These are phyloP conservation scores for Cryptotis parvus DNA, from an alignment of 2,113 vertebrate species.

Conservation along the genomic window DNA sequence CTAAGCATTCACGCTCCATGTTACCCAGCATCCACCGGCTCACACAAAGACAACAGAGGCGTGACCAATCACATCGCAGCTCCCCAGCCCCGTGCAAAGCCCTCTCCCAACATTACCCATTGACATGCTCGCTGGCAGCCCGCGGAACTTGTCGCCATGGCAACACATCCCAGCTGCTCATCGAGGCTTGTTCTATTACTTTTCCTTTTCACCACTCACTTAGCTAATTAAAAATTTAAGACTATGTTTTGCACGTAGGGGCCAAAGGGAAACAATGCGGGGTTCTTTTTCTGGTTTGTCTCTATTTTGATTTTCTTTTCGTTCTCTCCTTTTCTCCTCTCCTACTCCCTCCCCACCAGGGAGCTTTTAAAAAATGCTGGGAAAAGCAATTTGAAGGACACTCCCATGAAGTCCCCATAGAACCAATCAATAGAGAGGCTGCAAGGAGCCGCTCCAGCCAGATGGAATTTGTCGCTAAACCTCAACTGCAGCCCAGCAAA, in stretches of 20 bases:
- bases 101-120: conserved; percentile 90
- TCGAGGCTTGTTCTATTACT: conserved; percentile 84
- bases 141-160: conserved; percentile 91
- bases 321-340: not conserved
- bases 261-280: conserved; percentile 79
- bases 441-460: conserved; percentile 77
- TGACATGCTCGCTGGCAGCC: conserved; percentile 91
- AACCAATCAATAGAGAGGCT: conserved; percentile 84
- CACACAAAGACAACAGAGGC: conserved; percentile 97
- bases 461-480: conserved; percentile 83
- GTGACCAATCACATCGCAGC: conserved; percentile 95
- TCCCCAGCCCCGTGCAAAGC: conserved; percentile 87
- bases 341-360: not conserved
- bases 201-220: conserved; percentile 84
- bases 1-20: conserved; percentile 92
- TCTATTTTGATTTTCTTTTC: not conserved
- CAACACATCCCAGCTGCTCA: conserved; percentile 93
- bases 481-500: conserved; percentile 80
- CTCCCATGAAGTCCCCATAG: conserved; percentile 78
- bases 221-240: conserved; percentile 88
- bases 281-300: conserved; percentile 3
- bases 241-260: conserved; percentile 82
- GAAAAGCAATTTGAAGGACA: conserved; percentile 79
- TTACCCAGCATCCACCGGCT: conserved; percentile 94
- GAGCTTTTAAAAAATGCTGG: conserved; percentile 77